phyloP scores from a whole-genome alignment of 2,113 vertebrate genomes.

The Progne subis region DNA sequence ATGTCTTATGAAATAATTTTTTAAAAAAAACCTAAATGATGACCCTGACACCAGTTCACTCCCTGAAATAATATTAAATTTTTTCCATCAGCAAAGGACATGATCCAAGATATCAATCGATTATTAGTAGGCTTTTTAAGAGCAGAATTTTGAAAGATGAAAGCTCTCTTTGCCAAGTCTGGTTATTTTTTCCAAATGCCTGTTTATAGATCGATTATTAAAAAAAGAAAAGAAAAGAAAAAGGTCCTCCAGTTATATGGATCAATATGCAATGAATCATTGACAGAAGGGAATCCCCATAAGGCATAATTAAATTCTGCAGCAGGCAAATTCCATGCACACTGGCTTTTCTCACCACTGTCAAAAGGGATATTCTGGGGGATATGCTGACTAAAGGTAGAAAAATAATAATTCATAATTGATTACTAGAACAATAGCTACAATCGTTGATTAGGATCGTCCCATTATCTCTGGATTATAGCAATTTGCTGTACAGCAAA shows the following conservation, averaged over 20 bases:
- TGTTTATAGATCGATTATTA: neutral
- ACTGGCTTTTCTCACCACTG: neutral
- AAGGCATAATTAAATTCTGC: constrained; percentile 42
- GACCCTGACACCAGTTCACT: neutral
- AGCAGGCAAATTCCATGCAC: neutral
- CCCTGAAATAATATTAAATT: neutral
- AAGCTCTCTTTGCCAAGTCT: neutral
- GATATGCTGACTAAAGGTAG: neutral
- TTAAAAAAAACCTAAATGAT: neutral
- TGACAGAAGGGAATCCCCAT: constrained; percentile 41
- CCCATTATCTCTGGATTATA: neutral
- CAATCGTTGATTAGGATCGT: neutral
- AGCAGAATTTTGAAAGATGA: neutral
- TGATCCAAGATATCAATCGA: neutral
- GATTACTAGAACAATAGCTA: neutral
- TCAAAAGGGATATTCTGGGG: neutral
- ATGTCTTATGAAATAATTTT: neutral
- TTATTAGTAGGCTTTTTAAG: neutral
- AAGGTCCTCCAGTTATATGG: neutral
- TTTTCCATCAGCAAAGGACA: neutral
- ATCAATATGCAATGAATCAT: constrained; percentile 6
- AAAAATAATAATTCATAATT: neutral
- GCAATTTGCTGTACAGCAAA: neutral
- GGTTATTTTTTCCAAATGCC: neutral
- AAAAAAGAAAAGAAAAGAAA: neutral